phyloP scores from a whole-genome alignment of 2,113 vertebrate genomes.

The Channa maculata region DNA sequence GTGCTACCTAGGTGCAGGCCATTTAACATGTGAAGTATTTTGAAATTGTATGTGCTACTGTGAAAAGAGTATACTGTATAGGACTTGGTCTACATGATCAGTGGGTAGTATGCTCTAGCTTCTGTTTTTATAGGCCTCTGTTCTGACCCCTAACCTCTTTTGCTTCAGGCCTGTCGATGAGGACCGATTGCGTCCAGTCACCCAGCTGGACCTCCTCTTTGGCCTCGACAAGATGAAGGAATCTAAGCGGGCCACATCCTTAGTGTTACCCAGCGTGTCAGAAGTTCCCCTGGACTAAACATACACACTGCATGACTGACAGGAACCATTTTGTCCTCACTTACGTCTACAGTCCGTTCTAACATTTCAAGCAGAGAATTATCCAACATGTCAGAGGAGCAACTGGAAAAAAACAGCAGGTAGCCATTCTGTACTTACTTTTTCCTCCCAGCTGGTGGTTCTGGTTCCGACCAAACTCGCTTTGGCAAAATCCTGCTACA shows the following conservation, averaged over 20 bases:
- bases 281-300: constrained; percentile 81
- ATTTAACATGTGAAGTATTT: background rate
- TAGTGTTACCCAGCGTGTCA: constrained; percentile 38
- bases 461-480: constrained; percentile 40
- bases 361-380: constrained; percentile 10
- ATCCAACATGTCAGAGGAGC: constrained; percentile 16
- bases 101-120: background rate
- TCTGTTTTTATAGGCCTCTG: background rate
- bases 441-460: background rate
- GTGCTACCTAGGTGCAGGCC: too few relatives aligned
- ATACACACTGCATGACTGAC: background rate
- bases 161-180: constrained; percentile 73
- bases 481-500: constrained; percentile 2
- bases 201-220: constrained; percentile 85
- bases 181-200: constrained; percentile 79
- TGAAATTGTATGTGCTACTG: background rate
- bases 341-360: background rate
- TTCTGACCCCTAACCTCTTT: constrained; percentile 21
- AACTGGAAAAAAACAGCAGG: background rate
- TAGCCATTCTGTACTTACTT: constrained; percentile 3
- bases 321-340: background rate
- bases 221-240: constrained; percentile 87
- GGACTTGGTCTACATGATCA: too few relatives aligned
- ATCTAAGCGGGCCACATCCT: constrained; percentile 76
- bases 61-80: background rate